Evolutionary conservation across 2,888 invertebrate species (phyloP).

Genomic region (Criorhina ranunculi): DNA sequence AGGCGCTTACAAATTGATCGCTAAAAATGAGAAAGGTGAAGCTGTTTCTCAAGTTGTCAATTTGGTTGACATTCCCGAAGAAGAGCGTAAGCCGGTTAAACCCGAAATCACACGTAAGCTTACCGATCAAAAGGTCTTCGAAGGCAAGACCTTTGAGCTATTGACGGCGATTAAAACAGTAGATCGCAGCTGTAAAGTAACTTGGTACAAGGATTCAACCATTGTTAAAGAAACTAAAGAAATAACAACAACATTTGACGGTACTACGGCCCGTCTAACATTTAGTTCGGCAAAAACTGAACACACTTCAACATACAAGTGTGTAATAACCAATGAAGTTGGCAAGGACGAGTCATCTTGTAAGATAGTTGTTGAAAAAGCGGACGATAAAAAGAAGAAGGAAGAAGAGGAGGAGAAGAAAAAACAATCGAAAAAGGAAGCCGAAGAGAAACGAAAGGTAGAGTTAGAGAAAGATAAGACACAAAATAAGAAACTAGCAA

Average conservation of each 20-base stretch:
- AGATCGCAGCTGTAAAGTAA: constrained; percentile 92
- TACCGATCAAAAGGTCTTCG: constrained; percentile 89
- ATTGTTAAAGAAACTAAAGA: constrained; percentile 91
- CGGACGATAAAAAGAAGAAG: constrained; percentile 86
- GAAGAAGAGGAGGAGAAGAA: constrained; percentile 85
- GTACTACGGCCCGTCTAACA: constrained; percentile 91
- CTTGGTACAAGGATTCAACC: constrained; percentile 93
- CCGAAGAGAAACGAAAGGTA: constrained; percentile 85
- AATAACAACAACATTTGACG: constrained; percentile 92
- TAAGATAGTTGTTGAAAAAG: constrained; percentile 91
- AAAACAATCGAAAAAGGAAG: constrained; percentile 85
- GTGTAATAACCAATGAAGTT: constrained; percentile 94
- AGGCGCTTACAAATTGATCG: constrained; percentile 95
- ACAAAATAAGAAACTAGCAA: constrained; percentile 32
- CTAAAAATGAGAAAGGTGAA: constrained; percentile 97
- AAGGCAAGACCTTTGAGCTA: constrained; percentile 92
- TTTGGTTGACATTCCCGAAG: constrained; percentile 92
- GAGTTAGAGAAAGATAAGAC: constrained; percentile 42
- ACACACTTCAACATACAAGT: constrained; percentile 92
- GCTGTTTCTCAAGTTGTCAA: constrained; percentile 95
- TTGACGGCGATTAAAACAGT: constrained; percentile 89
- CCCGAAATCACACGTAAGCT: constrained; percentile 92
- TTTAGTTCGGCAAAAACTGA: constrained; percentile 91
- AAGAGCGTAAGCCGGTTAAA: constrained; percentile 91
- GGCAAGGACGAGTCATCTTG: constrained; percentile 96